Percentiles rank a stretch among this genome's conserved stretches.
These are phyloP conservation scores for Nesogale talazaci DNA, from an alignment of 2,113 vertebrate genomes.

Conservation along the genomic window DNA sequence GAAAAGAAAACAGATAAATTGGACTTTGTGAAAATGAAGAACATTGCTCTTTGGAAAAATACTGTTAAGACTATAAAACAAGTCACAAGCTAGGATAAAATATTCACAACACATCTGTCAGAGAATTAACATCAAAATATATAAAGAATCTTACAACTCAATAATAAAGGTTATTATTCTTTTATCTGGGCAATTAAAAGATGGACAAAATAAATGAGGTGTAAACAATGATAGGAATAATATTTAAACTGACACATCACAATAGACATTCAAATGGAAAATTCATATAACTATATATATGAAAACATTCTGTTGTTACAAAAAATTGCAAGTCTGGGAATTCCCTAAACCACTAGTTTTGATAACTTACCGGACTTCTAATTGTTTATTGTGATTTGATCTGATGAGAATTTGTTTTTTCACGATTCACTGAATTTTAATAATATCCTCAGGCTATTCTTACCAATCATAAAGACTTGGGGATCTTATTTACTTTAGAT, in stretches of 20 bases:
- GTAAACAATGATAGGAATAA: neutral
- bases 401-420: too few species aligned
- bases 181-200: too few species aligned
- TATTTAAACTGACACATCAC: neutral
- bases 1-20: neutral
- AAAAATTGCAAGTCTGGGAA: neutral
- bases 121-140: neutral
- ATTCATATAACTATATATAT: neutral
- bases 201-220: too few species aligned
- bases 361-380: neutral
- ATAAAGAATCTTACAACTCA: constrained; percentile 10
- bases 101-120: neutral
- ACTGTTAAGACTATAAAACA: neutral
- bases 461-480: too few species aligned
- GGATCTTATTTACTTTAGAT: too few species aligned
- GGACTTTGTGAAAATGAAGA: constrained; percentile 35
- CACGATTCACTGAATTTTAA: neutral
- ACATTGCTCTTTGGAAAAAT: neutral
- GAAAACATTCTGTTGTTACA: neutral
- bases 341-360: neutral
- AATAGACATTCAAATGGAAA: neutral
- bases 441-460: too few species aligned
- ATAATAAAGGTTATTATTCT: neutral
- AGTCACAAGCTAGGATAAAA: constrained; percentile 14
- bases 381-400: too few species aligned